Evolutionary conservation across 2,797 vertebrate genomes (phyloP).

Genomic region (Chloroceryle inda): DNA sequence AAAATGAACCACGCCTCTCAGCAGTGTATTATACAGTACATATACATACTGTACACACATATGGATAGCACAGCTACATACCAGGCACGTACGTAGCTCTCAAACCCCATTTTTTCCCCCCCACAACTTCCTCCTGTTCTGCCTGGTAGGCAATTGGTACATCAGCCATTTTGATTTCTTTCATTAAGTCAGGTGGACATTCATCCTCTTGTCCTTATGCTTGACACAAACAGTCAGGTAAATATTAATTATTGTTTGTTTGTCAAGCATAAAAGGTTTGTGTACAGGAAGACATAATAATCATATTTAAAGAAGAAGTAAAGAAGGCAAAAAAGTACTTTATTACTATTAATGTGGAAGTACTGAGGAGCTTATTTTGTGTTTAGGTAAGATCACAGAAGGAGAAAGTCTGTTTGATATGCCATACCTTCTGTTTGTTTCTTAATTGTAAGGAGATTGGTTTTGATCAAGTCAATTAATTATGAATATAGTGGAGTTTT

Average conservation of each 20-base stretch:
- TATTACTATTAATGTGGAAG: conserved; percentile 25
- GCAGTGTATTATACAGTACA: neutral
- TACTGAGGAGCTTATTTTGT: conserved; percentile 18
- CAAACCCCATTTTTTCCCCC: neutral
- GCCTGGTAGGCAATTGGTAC: neutral
- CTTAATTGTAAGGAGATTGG: conserved; percentile 61
- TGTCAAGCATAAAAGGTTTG: neutral
- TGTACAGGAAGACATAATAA: neutral
- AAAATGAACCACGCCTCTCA: neutral
- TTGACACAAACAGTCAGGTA: neutral
- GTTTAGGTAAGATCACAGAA: conserved; percentile 67
- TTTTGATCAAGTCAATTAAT: conserved; percentile 71
- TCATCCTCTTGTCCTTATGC: neutral
- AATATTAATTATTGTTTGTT: neutral
- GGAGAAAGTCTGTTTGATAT: conserved; percentile 69
- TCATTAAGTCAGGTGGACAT: neutral
- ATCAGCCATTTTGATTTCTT: neutral
- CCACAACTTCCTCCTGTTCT: neutral
- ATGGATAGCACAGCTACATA: neutral
- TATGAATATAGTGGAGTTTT: conserved; percentile 56
- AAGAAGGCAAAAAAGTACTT: neutral
- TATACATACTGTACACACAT: no score
- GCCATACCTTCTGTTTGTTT: conserved; percentile 66
- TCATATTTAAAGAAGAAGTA: neutral
- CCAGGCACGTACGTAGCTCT: neutral